Evolutionary conservation across 2,888 invertebrate species (phyloP).

Genomic region (Tenthredo amoena): DNA sequence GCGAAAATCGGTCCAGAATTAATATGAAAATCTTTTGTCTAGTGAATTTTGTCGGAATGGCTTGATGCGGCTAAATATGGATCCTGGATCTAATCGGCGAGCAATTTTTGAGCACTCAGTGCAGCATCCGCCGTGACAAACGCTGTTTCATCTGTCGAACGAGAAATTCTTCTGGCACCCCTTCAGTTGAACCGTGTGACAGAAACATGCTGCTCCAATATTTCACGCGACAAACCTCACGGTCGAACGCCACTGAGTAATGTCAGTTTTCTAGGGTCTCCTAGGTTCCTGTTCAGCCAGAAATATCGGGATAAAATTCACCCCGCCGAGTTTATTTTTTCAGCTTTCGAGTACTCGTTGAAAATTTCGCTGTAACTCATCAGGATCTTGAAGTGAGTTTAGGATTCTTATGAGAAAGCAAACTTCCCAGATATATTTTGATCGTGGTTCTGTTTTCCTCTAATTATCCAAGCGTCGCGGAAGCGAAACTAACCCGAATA

Average conservation of each 20-base stretch:
- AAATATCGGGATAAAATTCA: conserved; percentile 7
- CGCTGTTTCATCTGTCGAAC: conserved; percentile 48
- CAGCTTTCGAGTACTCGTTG: neutral
- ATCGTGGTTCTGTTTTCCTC: neutral
- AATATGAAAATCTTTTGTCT: neutral
- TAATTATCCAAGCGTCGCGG: neutral
- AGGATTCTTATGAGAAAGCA: neutral
- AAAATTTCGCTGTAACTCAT: neutral
- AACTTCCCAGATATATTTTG: neutral
- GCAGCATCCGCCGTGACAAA: conserved; percentile 44
- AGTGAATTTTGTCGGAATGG: neutral
- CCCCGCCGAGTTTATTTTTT: neutral
- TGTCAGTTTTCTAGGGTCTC: conserved; percentile 49
- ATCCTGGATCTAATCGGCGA: neutral
- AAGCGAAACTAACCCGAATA: neutral
- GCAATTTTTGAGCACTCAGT: conserved; percentile 24
- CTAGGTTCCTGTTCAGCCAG: conserved; percentile 18
- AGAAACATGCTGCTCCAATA: conserved; percentile 62
- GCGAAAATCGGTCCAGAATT: neutral
- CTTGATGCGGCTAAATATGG: neutral
- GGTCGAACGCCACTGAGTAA: conserved; percentile 60
- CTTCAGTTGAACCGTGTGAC: conserved; percentile 60
- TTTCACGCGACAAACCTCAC: conserved; percentile 57
- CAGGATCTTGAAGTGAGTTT: neutral
- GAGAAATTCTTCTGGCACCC: conserved; percentile 50